Conservation (phyloP, 2,888 invertebrate genomes). For the Drosophila parthenogenetica region DNA sequence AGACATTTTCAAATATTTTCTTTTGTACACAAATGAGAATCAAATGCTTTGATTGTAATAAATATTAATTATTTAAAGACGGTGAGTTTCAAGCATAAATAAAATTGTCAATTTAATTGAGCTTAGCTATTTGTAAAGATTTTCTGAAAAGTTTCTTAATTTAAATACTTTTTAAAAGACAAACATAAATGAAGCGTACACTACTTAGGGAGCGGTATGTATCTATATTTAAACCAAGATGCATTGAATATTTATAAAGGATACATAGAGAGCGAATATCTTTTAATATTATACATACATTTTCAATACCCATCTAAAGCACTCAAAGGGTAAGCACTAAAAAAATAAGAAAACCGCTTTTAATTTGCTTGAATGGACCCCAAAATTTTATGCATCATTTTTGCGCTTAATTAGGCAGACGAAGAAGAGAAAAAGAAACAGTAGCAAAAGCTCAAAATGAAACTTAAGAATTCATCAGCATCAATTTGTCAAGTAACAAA, state of each 20-base stretch:
- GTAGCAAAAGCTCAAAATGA: constrained; percentile 42
- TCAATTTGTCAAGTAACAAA: constrained; percentile 70
- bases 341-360: constrained; percentile 21
- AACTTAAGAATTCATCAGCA: constrained; percentile 66
- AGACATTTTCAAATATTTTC: neutral
- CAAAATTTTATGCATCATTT: constrained; percentile 63
- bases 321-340: constrained; percentile 20
- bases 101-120: neutral
- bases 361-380: constrained; percentile 45
- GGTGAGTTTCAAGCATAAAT: too few relatives aligned
- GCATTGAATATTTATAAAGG: neutral
- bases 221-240: too few relatives aligned
- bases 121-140: neutral
- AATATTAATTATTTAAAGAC: too few relatives aligned
- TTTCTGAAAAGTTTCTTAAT: too few relatives aligned
- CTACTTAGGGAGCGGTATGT: too few relatives aligned
- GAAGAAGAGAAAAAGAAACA: neutral
- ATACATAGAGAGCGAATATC: neutral
- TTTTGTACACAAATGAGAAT: too few relatives aligned
- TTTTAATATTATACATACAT: constrained; percentile 3
- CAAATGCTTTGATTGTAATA: neutral
- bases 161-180: too few relatives aligned
- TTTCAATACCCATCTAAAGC: neutral
- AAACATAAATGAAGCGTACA: too few relatives aligned
- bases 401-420: constrained; percentile 61